Percentiles rank a stretch among this genome's conserved stretches.
Evolutionary conservation across 2,113 vertebrate genomes (phyloP).

Genomic region (Buteo buteo): DNA sequence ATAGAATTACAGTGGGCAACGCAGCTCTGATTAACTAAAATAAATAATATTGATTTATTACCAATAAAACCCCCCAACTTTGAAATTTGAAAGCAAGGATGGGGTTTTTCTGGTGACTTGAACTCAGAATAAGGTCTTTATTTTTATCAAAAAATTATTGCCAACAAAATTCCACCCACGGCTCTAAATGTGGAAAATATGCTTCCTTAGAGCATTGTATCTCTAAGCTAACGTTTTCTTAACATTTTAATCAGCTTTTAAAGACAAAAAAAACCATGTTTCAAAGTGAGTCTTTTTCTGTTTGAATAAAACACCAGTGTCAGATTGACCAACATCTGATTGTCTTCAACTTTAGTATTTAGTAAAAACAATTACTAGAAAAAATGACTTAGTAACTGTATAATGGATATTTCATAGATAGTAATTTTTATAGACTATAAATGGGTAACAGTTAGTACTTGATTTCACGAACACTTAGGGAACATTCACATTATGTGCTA

Average conservation of each 20-base stretch:
- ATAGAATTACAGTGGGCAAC: not conserved
- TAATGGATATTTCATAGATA: not conserved
- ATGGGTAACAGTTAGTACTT: not conserved
- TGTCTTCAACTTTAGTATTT: not conserved
- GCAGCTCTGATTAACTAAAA: not conserved
- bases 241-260: not conserved
- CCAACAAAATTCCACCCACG: not conserved
- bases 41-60: not conserved
- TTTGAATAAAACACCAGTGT: not conserved
- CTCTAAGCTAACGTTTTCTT: not conserved
- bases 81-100: not conserved
- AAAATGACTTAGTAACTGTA: not conserved
- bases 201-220: not conserved
- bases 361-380: not conserved
- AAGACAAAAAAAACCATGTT: not conserved
- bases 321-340: not conserved
- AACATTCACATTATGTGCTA: not conserved
- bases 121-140: not conserved
- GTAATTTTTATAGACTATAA: not conserved
- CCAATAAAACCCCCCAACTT: accelerated
- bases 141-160: not conserved
- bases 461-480: not conserved
- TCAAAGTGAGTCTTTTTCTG: not conserved
- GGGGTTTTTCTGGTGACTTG: not conserved
- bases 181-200: not conserved